Conservation (phyloP, 2,888 invertebrate species). For the Nephrotoma guestfalica region DNA sequence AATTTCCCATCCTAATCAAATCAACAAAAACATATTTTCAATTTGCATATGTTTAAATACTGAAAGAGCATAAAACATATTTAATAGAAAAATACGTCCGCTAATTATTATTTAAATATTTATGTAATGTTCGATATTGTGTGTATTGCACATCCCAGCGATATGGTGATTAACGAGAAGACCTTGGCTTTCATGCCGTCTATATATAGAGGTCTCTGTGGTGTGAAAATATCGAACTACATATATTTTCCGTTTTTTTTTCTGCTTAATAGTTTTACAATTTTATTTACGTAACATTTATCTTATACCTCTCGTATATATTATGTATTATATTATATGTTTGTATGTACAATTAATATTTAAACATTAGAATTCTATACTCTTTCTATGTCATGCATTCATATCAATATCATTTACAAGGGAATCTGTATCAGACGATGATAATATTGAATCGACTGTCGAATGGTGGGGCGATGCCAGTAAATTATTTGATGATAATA, state of each 20-base stretch:
- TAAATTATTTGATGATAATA: conserved; percentile 28
- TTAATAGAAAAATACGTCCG: not conserved
- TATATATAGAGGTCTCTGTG: not conserved
- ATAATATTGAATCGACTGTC: conserved; percentile 33
- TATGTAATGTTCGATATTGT: not conserved
- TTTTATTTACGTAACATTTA: not conserved
- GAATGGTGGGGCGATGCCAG: conserved; percentile 17
- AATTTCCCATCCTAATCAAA: too few relatives aligned
- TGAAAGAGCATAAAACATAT: not conserved
- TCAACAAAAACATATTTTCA: too few relatives aligned
- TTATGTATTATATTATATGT: not conserved
- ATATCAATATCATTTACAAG: conserved; percentile 36
- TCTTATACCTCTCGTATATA: not conserved
- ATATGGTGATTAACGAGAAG: not conserved
- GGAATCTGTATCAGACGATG: conserved; percentile 38
- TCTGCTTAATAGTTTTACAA: not conserved
- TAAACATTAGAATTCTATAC: not conserved
- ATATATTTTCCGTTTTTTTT: not conserved
- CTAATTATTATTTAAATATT: not conserved
- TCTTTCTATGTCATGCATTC: conserved; percentile 31
- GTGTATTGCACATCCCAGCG: not conserved
- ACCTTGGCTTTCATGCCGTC: not conserved
- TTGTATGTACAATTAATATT: not conserved
- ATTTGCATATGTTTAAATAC: too few relatives aligned
- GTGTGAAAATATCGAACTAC: not conserved